Base-by-base conservation (phyloP, 23 tunicate genomes). In the Styela clava region DNA sequence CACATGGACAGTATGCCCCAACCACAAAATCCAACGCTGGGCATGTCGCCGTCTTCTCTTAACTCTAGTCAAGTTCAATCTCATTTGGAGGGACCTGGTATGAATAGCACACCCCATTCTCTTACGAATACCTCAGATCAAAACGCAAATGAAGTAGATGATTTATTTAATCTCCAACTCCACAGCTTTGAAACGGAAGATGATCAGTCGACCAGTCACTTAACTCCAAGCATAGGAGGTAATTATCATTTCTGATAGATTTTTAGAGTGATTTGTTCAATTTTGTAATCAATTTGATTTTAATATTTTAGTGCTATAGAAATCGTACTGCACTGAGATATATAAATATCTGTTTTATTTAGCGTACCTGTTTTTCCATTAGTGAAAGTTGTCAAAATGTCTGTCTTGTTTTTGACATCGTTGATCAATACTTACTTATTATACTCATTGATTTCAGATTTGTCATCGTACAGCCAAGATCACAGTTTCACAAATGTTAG, bases 91-190 rank as follows among this genome's bases (percentile, higher is more conserved):
- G 89, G 95, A 61, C 81, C 71, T 79, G 81, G 62, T 70, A 84
- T 34, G 65, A 85, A 78, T 89, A 85, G 33, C 74, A 69, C 34
- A 81, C 81, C 74, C 31, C 35, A 33, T 27, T 24, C 27, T 18
- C 33, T 44, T 21, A 22, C 64, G 18, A 52, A 76, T 52, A 44
- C 81, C 22, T 35, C 81, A 23, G 81, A 76, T 76, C 65, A 52
- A 35, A 76, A 44, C 33, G 23, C 78, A 5, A 82, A 74, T 62
- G 79, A 82, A 23, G 97, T 86, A 69, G 97, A 81, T 34, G 97
- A 91, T 31, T 81, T 91, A 37, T 82, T 91, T 85, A 86, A 78
- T 24, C 31, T 88, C 30, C 94, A 91, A 52, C 79, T 91, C 16
- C 90, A 91, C 63, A 84, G 89, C 62, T 74, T 91, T 24, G 63